A percentile compares a stretch with the other conserved stretches of the same genome.
These are phyloP conservation scores for Xylota sylvarum DNA, from an alignment of 2,888 invertebrate genomes.

Conservation along the genomic window DNA sequence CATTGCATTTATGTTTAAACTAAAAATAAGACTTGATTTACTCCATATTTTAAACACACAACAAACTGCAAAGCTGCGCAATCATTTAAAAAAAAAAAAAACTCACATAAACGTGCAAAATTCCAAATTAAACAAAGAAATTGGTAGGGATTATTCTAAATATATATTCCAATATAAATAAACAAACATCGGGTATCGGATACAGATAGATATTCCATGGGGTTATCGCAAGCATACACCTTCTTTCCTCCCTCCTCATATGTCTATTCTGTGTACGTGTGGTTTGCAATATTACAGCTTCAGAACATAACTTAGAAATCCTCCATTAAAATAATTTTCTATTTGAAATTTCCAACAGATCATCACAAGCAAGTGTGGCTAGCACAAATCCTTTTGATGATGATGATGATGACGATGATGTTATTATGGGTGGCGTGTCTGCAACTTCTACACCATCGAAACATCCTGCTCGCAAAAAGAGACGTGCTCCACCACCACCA, in stretches of 20 bases:
- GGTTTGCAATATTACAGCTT: slow-evolving; percentile 35
- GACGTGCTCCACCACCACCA: slow-evolving; percentile 88
- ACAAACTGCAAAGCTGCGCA: background rate
- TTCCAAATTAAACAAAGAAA: background rate
- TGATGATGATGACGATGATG: slow-evolving; percentile 82
- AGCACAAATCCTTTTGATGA: slow-evolving; percentile 88
- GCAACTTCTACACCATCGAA: slow-evolving; percentile 82
- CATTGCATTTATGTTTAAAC: background rate
- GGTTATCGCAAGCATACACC: slow-evolving; percentile 32
- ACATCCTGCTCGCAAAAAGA: slow-evolving; percentile 87
- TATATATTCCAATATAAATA: slow-evolving; percentile 9
- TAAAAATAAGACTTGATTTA: background rate
- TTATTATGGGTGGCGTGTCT: slow-evolving; percentile 77
- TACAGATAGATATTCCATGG: slow-evolving; percentile 29
- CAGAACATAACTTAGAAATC: background rate
- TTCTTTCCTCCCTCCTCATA: slow-evolving; percentile 23
- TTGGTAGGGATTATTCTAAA: background rate
- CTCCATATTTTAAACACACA: background rate
- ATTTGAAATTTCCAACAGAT: slow-evolving; percentile 81
- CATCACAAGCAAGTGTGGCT: slow-evolving; percentile 87
- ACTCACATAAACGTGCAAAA: slow-evolving; percentile 6
- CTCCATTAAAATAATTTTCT: background rate
- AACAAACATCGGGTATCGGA: slow-evolving; percentile 27
- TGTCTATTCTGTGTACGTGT: slow-evolving; percentile 44
- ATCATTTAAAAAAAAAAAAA: background rate